Evolutionary conservation across 2,888 invertebrate species (phyloP), one percentile per base, ranked within the genome.

Genomic region (Xylota sylvarum): DNA sequence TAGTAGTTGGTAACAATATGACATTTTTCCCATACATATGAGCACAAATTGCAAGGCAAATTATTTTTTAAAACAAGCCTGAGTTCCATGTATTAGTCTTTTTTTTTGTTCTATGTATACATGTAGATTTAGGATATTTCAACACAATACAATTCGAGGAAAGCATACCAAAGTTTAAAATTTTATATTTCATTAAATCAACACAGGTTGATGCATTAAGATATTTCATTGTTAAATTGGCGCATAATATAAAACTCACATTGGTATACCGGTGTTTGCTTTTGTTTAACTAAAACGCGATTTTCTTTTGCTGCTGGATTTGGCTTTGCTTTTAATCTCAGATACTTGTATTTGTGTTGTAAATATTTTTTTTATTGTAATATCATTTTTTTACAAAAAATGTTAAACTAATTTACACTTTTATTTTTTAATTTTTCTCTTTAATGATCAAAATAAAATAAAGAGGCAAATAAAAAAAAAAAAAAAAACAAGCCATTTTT

Each of bases 331-430:
- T 48, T 19, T 48, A 19, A 9, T 48, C 19, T 19, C 48, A 48
- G 7, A 48, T 6, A 48, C 9, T 48, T 48, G 10, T 19, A 19
- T n/a, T 40, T 40, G n/a, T 40, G n/a, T 40, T 40, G 40, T 40
- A 40, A n/a, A 40, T 40, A 40, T 40, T 40, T 48, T n/a, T 19
- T 48, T 19, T 19, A 48, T 48, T 48, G 48, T 48, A 48, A 48
- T 17, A 7, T 19, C 19, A 19, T 1, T 2, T 48, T 48, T 48
- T 48, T 19, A 30, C 3, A n/a, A 30, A 30, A n/a, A 30, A 30
- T 30, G 52, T 30, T n/a, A 12, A 52, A 50, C 5, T 23, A 23
- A 2, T 23, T 50, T 10, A 23, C 1, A 50, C 7, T 35, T 10
- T 35, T 32, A 1, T 40, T 43, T 43, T n/a, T 43, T 6, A 14